Base-by-base conservation (phyloP, 92 coral and sea anemone genomes). In the Ricordea florida region DNA sequence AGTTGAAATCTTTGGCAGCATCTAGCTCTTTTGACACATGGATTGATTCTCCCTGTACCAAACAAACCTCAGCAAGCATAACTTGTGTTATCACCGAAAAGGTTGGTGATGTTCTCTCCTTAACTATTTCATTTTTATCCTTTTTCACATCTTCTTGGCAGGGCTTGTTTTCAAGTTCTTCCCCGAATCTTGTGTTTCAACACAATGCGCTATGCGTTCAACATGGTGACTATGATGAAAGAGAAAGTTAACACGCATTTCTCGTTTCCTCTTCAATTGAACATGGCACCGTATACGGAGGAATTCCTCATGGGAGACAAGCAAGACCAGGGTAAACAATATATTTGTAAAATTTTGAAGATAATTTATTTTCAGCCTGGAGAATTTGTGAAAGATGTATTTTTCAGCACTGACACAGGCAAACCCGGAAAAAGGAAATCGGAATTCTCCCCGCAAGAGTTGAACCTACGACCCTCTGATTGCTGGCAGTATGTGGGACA, bases 161-260 rank as follows among this genome's bases (percentile, higher is more conserved):
- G 99, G 67, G 99, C 99, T 4, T 96, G 99, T 76, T 96, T 96
- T 74, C 87, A 94, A 46, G 99, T 96, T 25, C 90, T 96, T 26
- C 99, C 99, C 15, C 83, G 94, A 57, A 96, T 96, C 65, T 89
- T 96, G 37, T 96, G 99, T 68, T 96, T 96, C 88, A 96, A 96
- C 89, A 96, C 99, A 10, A 96, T 96, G 99, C 88, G 99, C 44
- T 96, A 96, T 90, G 93, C 99, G 2, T 96, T 96, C 80, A 96
- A 96, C 87, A 96, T 96, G 99, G 99, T 96, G 61, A 96, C 99
- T 14, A 96, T 96, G 99, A 96, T 96, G 99, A 96, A 96, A 79
- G 99, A 96, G 85, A 96, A 96, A 72, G 99, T 96, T 11, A 96
- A 96, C 85, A 96, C 99, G 0, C 99, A 96, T 70, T 96, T 96